Conservation (phyloP, 2,113 vertebrate genomes). For the Cyanoliseus patagonus region DNA sequence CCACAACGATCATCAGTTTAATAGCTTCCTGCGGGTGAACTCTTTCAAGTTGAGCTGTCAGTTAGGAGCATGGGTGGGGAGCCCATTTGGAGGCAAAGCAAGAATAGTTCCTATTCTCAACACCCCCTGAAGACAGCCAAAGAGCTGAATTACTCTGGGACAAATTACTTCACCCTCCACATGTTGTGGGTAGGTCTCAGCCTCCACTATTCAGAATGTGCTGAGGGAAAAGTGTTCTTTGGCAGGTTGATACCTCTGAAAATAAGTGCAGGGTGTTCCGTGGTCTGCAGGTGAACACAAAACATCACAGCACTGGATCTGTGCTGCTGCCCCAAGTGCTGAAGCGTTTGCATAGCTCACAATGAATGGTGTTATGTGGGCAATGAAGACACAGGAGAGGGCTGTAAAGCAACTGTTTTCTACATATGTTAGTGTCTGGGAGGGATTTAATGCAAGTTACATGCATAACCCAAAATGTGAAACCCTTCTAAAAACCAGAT, state of each 20-base stretch:
- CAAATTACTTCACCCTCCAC: neutral
- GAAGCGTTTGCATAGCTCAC: neutral
- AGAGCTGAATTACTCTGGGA: neutral
- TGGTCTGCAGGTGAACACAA: conserved; percentile 12
- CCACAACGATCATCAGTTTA: conserved; percentile 77
- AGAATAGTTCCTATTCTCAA: conserved; percentile 38
- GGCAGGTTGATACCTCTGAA: neutral
- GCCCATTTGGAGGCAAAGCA: neutral
- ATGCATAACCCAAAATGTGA: neutral
- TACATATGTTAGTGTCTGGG: neutral
- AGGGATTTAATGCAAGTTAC: neutral
- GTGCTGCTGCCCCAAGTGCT: neutral
- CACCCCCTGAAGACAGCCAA: conserved; percentile 15
- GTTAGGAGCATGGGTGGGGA: conserved; percentile 53
- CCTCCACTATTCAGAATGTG: neutral
- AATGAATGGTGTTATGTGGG: neutral
- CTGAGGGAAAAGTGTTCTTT: neutral
- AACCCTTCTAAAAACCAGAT: neutral
- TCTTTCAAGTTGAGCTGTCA: conserved; percentile 73
- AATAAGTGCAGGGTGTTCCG: neutral
- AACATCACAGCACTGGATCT: neutral
- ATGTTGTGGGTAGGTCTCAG: neutral
- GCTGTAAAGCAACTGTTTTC: neutral
- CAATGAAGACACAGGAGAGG: neutral
- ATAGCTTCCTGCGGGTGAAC: conserved; percentile 73